Evolutionary conservation across 2,888 invertebrate species (phyloP).

Genomic region (Shargacucullia verbasci): DNA sequence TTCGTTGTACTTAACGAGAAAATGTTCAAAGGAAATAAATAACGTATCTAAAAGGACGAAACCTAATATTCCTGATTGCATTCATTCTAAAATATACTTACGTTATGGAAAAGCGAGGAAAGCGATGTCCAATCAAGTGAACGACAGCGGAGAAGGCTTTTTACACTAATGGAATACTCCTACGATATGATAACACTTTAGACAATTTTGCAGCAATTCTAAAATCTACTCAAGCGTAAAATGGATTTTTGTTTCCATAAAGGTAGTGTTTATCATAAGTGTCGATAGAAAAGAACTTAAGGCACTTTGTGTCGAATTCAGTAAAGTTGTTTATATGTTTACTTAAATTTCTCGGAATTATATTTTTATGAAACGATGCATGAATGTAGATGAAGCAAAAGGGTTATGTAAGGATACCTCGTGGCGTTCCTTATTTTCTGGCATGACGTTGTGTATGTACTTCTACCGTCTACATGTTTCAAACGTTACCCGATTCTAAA

Average conservation of each 20-base stretch:
- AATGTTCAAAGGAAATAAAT: constrained; percentile 21
- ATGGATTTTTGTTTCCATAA: constrained; percentile 39
- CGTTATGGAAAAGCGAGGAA: constrained; percentile 41
- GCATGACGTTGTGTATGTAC: too few species aligned
- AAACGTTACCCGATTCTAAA: too few species aligned
- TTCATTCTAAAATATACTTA: constrained; percentile 51
- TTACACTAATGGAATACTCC: constrained; percentile 62
- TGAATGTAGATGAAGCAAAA: too few species aligned
- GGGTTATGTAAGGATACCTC: too few species aligned
- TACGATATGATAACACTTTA: constrained; percentile 64
- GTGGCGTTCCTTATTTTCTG: too few species aligned
- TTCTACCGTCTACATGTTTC: too few species aligned
- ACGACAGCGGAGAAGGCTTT: constrained; percentile 59
- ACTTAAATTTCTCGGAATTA: not conserved
- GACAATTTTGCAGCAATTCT: constrained; percentile 61
- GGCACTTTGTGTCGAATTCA: constrained; percentile 11
- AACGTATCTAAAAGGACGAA: constrained; percentile 23
- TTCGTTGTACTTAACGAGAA: too few species aligned
- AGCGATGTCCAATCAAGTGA: constrained; percentile 65
- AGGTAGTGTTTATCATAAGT: constrained; percentile 23
- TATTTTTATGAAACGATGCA: too few species aligned
- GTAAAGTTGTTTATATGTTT: constrained; percentile 3
- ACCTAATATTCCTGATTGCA: constrained; percentile 42
- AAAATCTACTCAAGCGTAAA: constrained; percentile 47
- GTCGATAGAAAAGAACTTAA: constrained; percentile 26